Percentiles rank a stretch among this genome's conserved stretches.
phyloP scores from a whole-genome alignment of 2,797 vertebrate species.

The Anableps anableps region DNA sequence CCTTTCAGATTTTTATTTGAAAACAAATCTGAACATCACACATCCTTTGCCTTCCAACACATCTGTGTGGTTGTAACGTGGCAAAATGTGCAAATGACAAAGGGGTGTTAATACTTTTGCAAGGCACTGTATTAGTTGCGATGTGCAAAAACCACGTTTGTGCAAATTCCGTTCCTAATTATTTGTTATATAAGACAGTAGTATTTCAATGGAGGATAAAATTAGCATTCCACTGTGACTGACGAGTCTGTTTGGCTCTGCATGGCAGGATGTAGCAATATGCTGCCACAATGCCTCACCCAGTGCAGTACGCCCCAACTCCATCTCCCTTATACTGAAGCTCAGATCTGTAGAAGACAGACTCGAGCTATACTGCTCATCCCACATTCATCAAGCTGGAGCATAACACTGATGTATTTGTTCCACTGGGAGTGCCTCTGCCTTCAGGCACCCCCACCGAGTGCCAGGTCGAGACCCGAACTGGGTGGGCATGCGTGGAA shows the following conservation, averaged over 20 bases:
- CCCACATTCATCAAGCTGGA: conserved; percentile 48
- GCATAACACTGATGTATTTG: conserved; percentile 75
- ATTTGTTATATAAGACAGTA: neutral
- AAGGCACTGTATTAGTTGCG: neutral
- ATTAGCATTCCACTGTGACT: conserved; percentile 16
- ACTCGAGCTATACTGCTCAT: conserved; percentile 35
- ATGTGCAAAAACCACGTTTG: neutral
- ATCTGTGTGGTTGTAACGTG: neutral
- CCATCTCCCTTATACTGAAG: conserved; percentile 8
- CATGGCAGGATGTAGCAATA: conserved; percentile 46
- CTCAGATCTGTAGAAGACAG: conserved; percentile 1
- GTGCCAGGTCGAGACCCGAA: conserved; percentile 75
- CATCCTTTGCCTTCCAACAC: neutral
- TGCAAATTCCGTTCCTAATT: neutral
- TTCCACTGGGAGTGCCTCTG: conserved; percentile 44
- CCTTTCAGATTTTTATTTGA: neutral
- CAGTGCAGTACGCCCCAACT: conserved; percentile 14
- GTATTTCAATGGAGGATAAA: conserved; percentile 26
- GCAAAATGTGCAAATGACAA: neutral
- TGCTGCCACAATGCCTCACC: conserved; percentile 35
- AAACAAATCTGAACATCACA: neutral
- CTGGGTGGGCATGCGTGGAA: conserved; percentile 73
- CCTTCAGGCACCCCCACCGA: conserved; percentile 33
- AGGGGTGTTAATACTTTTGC: neutral
- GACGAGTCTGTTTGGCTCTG: conserved; percentile 50